Evolutionary conservation across 1,140 invertebrate species (phyloP).

Genomic region (Drosophila micromelanica): DNA sequence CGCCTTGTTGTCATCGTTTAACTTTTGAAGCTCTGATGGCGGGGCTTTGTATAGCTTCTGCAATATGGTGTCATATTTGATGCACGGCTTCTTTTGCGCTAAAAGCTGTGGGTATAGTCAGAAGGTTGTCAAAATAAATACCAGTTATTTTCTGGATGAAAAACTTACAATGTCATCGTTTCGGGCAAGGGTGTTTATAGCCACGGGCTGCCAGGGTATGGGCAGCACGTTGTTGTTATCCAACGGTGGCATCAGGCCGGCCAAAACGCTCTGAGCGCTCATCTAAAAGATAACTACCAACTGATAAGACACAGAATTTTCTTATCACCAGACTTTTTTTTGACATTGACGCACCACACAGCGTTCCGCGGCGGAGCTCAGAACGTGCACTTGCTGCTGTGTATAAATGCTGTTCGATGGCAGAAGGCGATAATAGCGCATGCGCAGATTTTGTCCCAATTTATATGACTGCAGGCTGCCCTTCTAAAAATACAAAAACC

Average conservation of each 20-base stretch:
- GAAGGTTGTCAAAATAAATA: slow-evolving; percentile 1
- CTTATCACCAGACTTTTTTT: slow-evolving; percentile 33
- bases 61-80: slow-evolving; percentile 87
- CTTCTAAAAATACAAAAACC: slow-evolving; percentile 85
- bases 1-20: slow-evolving; percentile 86
- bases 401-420: slow-evolving; percentile 87
- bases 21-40: slow-evolving; percentile 85
- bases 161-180: slow-evolving; percentile 88
- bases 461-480: slow-evolving; percentile 91
- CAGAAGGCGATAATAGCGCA: slow-evolving; percentile 88
- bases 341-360: slow-evolving; percentile 86
- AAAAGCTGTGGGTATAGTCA: slow-evolving; percentile 85
- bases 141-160: not conserved
- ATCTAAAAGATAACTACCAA: slow-evolving; percentile 85
- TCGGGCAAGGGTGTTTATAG: slow-evolving; percentile 90
- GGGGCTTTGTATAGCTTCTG: slow-evolving; percentile 84
- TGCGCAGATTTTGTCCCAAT: slow-evolving; percentile 90
- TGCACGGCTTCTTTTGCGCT: slow-evolving; percentile 88
- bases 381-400: slow-evolving; percentile 88
- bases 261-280: slow-evolving; percentile 92
- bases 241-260: slow-evolving; percentile 92
- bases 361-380: slow-evolving; percentile 92
- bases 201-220: slow-evolving; percentile 94
- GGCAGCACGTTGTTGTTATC: slow-evolving; percentile 89
- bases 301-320: slow-evolving; percentile 68